phyloP scores from a whole-genome alignment of 2,888 invertebrate species.

The Brenthis daphne region DNA sequence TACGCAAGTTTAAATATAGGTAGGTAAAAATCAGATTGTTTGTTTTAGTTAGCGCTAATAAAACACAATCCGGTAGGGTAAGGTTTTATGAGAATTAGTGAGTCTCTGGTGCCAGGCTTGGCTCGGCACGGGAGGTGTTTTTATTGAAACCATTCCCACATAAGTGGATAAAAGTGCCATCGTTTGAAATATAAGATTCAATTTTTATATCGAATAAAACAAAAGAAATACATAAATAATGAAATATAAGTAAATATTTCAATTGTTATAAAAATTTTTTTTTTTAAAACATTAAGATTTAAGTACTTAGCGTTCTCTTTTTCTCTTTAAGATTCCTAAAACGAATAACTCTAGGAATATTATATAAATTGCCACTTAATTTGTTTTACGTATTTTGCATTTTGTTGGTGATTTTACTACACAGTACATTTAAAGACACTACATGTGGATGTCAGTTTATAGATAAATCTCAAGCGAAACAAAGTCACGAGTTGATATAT shows the following conservation, averaged over 20 bases:
- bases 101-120: constrained; percentile 33
- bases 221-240: constrained; percentile 10
- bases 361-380: too few species aligned
- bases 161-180: constrained; percentile 31
- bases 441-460: too few species aligned
- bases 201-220: constrained; percentile 20
- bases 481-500: too few species aligned
- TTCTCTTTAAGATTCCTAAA: too few species aligned
- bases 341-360: too few species aligned
- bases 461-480: too few species aligned
- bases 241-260: constrained; percentile 2
- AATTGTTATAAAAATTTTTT: background rate
- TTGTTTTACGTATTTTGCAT: too few species aligned
- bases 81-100: constrained; percentile 27
- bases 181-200: constrained; percentile 23
- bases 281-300: too few species aligned
- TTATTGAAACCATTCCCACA: constrained; percentile 26
- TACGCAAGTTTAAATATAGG: constrained; percentile 23
- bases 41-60: constrained; percentile 30
- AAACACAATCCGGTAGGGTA: constrained; percentile 27
- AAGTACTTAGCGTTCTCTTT: too few species aligned
- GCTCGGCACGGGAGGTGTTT: constrained; percentile 33
- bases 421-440: too few species aligned
- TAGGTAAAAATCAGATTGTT: constrained; percentile 25
- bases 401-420: too few species aligned